Evolutionary conservation across 2,797 vertebrate species (phyloP), one percentile per base, ranked within the genome.

Genomic region (Nasua narica): DNA sequence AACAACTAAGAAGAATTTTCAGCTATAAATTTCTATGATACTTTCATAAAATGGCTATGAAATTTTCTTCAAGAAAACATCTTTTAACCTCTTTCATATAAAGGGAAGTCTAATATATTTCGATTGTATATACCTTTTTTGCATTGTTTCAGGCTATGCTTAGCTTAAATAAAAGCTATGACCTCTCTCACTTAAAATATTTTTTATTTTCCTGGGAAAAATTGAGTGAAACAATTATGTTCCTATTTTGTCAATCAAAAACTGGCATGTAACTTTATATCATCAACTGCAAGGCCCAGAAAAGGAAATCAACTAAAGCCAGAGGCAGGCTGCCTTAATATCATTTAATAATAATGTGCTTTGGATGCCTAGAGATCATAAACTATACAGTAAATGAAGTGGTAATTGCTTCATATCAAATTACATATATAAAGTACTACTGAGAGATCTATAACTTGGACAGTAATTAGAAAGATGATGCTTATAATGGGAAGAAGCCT

Each of bases 31-130:
- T 79, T 89, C 72, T 50, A 67, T 25, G 25, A 58, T 65, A 7
- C 56, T 87, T 84, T 81, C 56, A 87, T 83, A 91, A 83, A 95
- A 93, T 37, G 10, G 21, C 56, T 94, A 92, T 8, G 11, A n/a
- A 95, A 87, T 93, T 76, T 94, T 85, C 60, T 90, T 85, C 43
- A 85, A 67, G 52, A 87, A 89, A 84, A 32, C n/a, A 74, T 72
- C 69, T 91, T 43, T 11, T 50, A 58, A 77, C 60, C 50, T n/a
- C 29, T 86, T 58, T 43, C 43, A 76, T 9, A 85, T 4, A 92
- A 88, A 78, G 14, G 19, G 40, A 62, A 94, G 5, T 69, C 29
- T 93, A 91, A 67, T 46, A 37, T 25, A 76, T 60, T 92, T 87
- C 70, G 56, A 72, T 5, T 76, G 21, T 70, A 15, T 46, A 35